Conservation (phyloP, 2,888 invertebrate genomes). For the Tridacna crocea region DNA sequence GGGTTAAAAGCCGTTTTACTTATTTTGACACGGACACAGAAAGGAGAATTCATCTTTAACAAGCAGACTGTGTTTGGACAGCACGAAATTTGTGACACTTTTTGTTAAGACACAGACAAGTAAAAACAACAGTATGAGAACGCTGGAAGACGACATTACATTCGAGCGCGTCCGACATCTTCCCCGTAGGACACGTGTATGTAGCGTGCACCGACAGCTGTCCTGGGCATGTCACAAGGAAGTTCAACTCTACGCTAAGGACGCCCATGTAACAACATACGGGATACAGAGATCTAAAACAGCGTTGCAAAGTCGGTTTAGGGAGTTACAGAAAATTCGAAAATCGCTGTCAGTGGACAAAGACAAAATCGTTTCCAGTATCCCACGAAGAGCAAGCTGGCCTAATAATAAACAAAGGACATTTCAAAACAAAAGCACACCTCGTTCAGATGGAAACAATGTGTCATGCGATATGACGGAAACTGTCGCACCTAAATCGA, state of each 20-base stretch:
- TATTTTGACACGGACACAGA: too few relatives aligned
- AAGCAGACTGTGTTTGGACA: too few relatives aligned
- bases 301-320: conserved; percentile 58
- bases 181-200: conserved; percentile 65
- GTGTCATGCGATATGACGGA: background rate
- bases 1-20: too few relatives aligned
- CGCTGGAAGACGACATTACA: conserved; percentile 69
- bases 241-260: conserved; percentile 67
- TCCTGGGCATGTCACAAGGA: conserved; percentile 68
- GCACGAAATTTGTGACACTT: too few relatives aligned
- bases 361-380: background rate
- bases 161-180: conserved; percentile 67
- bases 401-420: background rate
- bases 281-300: conserved; percentile 63
- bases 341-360: conserved; percentile 27
- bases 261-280: conserved; percentile 57
- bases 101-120: too few relatives aligned
- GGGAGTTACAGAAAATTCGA: conserved; percentile 51
- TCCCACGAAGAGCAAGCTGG: conserved; percentile 6
- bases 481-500: background rate
- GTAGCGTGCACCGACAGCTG: conserved; percentile 66
- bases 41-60: too few relatives aligned
- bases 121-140: background rate
- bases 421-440: background rate
- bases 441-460: background rate